Evolutionary conservation across 1,140 invertebrate species (phyloP).

Genomic region (Heterodera carotae): DNA sequence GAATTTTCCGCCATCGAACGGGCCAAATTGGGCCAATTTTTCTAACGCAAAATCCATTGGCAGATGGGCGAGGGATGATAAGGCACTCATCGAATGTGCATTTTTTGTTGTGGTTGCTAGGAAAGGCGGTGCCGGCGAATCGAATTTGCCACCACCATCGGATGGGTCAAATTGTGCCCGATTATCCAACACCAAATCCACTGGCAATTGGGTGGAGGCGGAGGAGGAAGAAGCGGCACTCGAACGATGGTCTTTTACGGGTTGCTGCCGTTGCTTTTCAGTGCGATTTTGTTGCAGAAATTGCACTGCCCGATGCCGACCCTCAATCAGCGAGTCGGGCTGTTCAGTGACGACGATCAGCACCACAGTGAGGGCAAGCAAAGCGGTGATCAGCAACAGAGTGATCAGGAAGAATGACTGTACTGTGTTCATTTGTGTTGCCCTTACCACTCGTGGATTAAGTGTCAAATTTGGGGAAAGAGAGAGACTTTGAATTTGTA

Average conservation of each 20-base stretch:
- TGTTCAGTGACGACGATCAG: slow-evolving; percentile 24
- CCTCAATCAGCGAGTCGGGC: slow-evolving; percentile 24
- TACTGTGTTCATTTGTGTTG: slow-evolving; percentile 24
- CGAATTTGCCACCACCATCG: too few species aligned
- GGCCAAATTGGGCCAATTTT: slow-evolving; percentile 19
- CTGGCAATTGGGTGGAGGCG: too few species aligned
- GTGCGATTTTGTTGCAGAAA: background rate
- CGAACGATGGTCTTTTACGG: background rate
- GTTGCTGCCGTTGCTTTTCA: background rate
- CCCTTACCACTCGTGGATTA: background rate
- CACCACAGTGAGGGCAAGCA: slow-evolving; percentile 21
- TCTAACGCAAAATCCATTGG: slow-evolving; percentile 18
- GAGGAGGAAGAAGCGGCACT: background rate
- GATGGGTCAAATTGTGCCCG: slow-evolving; percentile 14
- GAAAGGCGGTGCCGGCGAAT: too few species aligned
- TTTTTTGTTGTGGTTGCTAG: too few species aligned
- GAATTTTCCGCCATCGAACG: slow-evolving; percentile 25
- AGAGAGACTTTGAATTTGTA: background rate
- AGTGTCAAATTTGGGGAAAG: background rate
- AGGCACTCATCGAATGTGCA: too few species aligned
- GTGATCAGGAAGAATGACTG: slow-evolving; percentile 27
- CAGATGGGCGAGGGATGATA: too few species aligned
- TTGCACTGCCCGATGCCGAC: background rate
- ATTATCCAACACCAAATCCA: slow-evolving; percentile 22
- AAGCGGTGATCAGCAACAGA: slow-evolving; percentile 23